These are phyloP conservation scores for Aleiodes alternator DNA, from an alignment of 2,888 invertebrate species.

Conservation along the genomic window DNA sequence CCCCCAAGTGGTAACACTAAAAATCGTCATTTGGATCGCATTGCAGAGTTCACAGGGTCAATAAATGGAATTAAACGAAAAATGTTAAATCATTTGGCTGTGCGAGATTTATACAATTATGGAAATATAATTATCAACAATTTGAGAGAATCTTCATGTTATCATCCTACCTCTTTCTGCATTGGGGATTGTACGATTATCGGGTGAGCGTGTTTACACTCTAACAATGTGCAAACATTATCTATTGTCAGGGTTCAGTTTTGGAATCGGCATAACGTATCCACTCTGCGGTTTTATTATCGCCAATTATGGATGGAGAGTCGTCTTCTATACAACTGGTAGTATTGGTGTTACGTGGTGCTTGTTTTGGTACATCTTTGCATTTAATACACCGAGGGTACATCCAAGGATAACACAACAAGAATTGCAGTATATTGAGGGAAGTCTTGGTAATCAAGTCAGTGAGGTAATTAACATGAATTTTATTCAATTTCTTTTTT, in stretches of 20 bases:
- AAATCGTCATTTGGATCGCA: slow-evolving; percentile 72
- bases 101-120: slow-evolving; percentile 44
- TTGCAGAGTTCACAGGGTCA: slow-evolving; percentile 68
- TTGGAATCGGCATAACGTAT: slow-evolving; percentile 84
- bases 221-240: slow-evolving; percentile 65
- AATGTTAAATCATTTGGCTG: slow-evolving; percentile 55
- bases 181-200: slow-evolving; percentile 60
- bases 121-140: slow-evolving; percentile 45
- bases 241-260: slow-evolving; percentile 81
- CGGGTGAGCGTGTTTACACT: slow-evolving; percentile 70
- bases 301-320: slow-evolving; percentile 82
- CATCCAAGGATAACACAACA: slow-evolving; percentile 82
- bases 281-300: slow-evolving; percentile 84
- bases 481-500: background rate
- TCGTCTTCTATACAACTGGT: slow-evolving; percentile 84
- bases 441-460: slow-evolving; percentile 78
- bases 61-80: slow-evolving; percentile 43
- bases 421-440: slow-evolving; percentile 82
- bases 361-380: slow-evolving; percentile 82
- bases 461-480: slow-evolving; percentile 67
- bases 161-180: slow-evolving; percentile 66
- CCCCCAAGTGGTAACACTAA: slow-evolving; percentile 61
- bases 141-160: slow-evolving; percentile 66
- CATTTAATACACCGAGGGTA: slow-evolving; percentile 82
- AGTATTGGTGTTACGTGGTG: slow-evolving; percentile 82